Base-by-base conservation (phyloP, 2,797 vertebrate species). In the Dendrocincla tyrannina region DNA sequence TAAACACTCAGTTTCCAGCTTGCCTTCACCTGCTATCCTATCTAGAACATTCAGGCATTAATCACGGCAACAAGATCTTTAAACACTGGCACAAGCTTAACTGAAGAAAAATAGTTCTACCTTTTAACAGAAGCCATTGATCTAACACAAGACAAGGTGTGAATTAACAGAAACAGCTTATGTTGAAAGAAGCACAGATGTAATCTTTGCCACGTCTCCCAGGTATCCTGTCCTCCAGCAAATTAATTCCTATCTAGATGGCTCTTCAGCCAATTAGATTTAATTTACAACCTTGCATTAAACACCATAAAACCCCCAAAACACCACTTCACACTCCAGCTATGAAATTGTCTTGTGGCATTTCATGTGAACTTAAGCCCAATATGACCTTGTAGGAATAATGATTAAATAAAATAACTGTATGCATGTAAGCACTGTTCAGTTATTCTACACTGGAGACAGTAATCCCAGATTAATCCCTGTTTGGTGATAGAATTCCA, bases 271-370 rank as follows among this genome's bases (percentile, higher is more conserved):
- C 49, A 75, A 46, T 70, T 88, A 77, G 32, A 73, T 67, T 81
- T 70, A 35, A 82, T 92, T 83, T 80, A 78, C 25, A 89, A 72
- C n/a, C 46, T 68, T 53, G 41, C 30, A 85, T 60, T 83, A 49
- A 81, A 77, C 35, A 58, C 37, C 24, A 39, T 62, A 82, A 74
- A 9, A 10, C 0, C 30, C 5, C 7, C 1, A 0, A n/a, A 88
- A 55, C 5, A 23, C 24, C 22, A 41, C 46, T 75, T 86, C 17
- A 25, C 9, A 10, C 24, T 75, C 25, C 1, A 16, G 44, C 41
- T 67, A 5, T 35, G 58, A 88, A 68, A 72, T 11, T 58, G 62
- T 49, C 66, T 32, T 8, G 3, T 56, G 70, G 66, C 35, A 50
- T 64, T 81, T 88, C 42, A n/a, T 1, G 19, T 64, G 27, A 73